These are phyloP conservation scores for Ophioderma brevispina DNA, from an alignment of 35 echinoderm and acorn worm genomes.

Conservation along the genomic window DNA sequence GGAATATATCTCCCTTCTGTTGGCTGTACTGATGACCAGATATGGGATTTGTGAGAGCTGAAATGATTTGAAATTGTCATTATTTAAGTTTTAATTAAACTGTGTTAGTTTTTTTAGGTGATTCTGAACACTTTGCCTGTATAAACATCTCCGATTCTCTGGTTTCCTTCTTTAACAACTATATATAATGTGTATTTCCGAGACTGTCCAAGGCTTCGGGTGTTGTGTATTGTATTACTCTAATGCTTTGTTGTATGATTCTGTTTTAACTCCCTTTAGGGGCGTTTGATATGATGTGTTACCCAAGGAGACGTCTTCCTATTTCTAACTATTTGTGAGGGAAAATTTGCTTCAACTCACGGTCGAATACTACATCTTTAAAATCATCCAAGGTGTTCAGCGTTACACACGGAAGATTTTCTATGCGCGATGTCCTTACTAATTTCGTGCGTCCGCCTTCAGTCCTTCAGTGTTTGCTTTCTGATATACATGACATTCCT, in stretches of 20 bases:
- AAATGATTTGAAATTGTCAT: not conserved
- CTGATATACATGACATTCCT: not conserved
- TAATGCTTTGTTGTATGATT: not conserved
- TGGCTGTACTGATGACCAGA: not conserved
- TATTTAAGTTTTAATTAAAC: too few relatives aligned
- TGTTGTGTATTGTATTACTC: too few relatives aligned
- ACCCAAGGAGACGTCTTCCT: not conserved
- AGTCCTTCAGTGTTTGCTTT: conserved; percentile 9
- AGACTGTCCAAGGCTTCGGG: not conserved
- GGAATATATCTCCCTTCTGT: not conserved
- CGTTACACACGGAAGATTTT: too few relatives aligned
- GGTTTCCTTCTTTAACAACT: not conserved
- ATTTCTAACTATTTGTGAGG: not conserved
- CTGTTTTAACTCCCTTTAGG: not conserved
- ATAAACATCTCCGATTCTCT: not conserved
- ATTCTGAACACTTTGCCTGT: not conserved
- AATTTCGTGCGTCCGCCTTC: not conserved
- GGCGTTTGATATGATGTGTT: not conserved
- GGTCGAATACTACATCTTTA: too few relatives aligned
- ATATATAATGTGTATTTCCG: not conserved
- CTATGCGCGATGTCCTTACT: not conserved
- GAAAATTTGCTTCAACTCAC: not conserved
- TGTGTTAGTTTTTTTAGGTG: not conserved
- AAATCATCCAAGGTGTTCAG: too few relatives aligned
- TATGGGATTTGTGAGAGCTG: not conserved